Base-by-base conservation (phyloP, 1,140 invertebrate genomes). In the Drosophila nigrodunni region DNA sequence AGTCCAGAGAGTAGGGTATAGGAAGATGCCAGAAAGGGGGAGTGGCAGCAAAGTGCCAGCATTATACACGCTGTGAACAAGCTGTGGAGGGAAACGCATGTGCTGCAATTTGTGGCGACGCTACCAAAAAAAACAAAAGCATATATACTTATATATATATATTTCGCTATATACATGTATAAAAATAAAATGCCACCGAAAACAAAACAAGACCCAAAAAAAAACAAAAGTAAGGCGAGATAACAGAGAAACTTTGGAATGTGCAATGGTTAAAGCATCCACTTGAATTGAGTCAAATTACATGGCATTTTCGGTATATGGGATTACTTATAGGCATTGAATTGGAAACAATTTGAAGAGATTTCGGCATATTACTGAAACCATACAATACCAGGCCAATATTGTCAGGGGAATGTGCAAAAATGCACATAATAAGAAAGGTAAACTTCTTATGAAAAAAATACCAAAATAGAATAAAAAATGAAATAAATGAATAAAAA, bases 211-310 rank as follows among this genome's bases (percentile, higher is more conserved):
- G 13, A 43, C 41, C 41, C 41, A 43, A 43, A 43, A 6, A 15
- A 43, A 30, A 30, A 30, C 6, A 30, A 30, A 30, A 30, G 25
- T 30, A 30, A 30, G 25, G 25, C 25, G 41, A 43, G 70, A 60
- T 67, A 59, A 43, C 55, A 50, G 52, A 50, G 52, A 60, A 73
- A 68, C 30, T 54, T 68, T 60, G 64, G 70, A 67, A 57, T 64
- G 68, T 64, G 60, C 68, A 64, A 46, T 70, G 67, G 67, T 54
- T 67, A 59, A 67, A 39, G 54, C 58, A 61, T 58, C 44, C 66
- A 70, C 58, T 62, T 39, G 72, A 71, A 70, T 75, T 71, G 72
- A 71, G 44, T 61, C 67, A 58, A 71, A 70, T 75, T 75, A 75
- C 67, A 70, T 49, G 67, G 59, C 25, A 75, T 74, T 67, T 30